A percentile compares a stretch with the other conserved stretches of the same genome.
These are phyloP conservation scores for Therioaphis trifolii DNA, from an alignment of 2,888 invertebrate species.

Conservation along the genomic window DNA sequence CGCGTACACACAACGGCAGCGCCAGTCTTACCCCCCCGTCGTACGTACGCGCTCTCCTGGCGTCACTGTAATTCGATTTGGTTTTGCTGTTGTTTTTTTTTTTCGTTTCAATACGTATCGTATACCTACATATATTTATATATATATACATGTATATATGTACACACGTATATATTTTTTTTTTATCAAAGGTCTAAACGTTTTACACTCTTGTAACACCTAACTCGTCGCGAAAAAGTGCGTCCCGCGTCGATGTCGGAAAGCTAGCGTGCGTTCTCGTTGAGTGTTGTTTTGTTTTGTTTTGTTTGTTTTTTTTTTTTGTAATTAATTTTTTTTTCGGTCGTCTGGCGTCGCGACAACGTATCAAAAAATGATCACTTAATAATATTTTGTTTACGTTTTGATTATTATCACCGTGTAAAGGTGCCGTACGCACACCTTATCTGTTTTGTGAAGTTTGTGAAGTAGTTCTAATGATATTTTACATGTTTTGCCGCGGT, in stretches of 20 bases:
- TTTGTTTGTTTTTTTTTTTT: background rate
- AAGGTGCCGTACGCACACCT: background rate
- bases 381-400: background rate
- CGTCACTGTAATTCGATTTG: constrained; percentile 51
- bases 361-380: no score
- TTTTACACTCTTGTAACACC: background rate
- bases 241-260: background rate
- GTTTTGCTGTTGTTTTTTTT: constrained; percentile 34
- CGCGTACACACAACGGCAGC: constrained; percentile 43
- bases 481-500: background rate
- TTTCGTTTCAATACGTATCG: background rate
- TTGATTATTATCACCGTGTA: background rate
- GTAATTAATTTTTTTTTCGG: background rate
- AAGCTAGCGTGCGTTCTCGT: background rate
- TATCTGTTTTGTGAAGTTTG: background rate
- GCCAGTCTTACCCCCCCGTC: constrained; percentile 59
- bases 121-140: background rate
- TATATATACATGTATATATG: no score
- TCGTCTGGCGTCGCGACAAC: no score
- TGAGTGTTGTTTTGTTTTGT: no score
- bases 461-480: background rate
- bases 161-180: no score
- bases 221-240: constrained; percentile 11
- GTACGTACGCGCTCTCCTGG: constrained; percentile 42
- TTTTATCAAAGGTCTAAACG: constrained; percentile 4